A percentile compares a stretch with the other conserved stretches of the same genome.
Evolutionary conservation across 2,888 invertebrate species (phyloP).

Genomic region (Andrena chrysosceles): DNA sequence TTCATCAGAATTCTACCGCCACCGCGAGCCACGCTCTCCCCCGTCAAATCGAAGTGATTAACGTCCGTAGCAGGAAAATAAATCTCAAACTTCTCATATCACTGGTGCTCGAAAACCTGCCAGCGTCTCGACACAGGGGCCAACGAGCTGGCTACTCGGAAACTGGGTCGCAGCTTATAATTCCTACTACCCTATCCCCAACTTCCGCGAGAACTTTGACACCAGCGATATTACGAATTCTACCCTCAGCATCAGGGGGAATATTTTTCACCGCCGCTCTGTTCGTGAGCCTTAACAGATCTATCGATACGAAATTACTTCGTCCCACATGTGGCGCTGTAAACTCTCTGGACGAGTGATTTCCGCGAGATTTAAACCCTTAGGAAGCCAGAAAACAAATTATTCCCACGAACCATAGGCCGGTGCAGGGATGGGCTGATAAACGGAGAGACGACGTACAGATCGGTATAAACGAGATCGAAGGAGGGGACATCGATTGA

Average conservation of each 20-base stretch:
- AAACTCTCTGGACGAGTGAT: not conserved
- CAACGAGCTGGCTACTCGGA: not conserved
- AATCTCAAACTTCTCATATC: slow-evolving; percentile 18
- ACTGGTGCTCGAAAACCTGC: not conserved
- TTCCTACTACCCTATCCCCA: not conserved
- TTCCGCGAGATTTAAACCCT: not conserved
- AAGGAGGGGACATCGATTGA: slow-evolving; percentile 39
- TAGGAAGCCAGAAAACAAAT: slow-evolving; percentile 29
- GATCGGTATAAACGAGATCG: slow-evolving; percentile 50
- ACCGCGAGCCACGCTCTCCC: not conserved
- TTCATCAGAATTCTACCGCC: not conserved
- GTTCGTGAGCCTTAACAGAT: not conserved
- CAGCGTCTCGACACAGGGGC: not conserved
- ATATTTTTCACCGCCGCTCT: not conserved
- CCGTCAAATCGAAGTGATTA: slow-evolving; percentile 23
- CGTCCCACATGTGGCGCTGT: not conserved
- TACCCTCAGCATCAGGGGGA: not conserved
- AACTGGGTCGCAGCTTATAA: slow-evolving; percentile 15
- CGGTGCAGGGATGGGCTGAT: not conserved
- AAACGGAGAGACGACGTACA: not conserved
- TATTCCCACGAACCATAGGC: not conserved
- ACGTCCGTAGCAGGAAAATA: not conserved
- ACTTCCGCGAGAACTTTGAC: slow-evolving; percentile 14
- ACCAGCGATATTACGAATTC: slow-evolving; percentile 13
- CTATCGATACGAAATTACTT: not conserved